Conservation (phyloP, 2,888 invertebrate species). For the Heliconius sara region DNA sequence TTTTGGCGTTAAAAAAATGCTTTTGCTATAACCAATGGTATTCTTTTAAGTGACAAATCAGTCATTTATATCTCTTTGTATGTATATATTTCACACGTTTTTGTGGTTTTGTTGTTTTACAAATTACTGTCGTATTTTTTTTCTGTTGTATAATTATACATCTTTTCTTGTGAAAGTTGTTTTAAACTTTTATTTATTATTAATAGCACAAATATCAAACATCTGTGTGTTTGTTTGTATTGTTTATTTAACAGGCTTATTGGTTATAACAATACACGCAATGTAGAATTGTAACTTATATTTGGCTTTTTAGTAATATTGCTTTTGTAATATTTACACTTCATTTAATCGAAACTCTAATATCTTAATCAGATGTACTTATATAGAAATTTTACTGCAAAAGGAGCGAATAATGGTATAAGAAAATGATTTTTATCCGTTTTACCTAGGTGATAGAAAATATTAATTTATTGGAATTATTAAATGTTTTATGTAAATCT, state of each 20-base stretch:
- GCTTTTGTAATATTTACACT: constrained; percentile 60
- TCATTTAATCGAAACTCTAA: constrained; percentile 59
- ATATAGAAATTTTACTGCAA: constrained; percentile 54
- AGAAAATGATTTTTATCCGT: constrained; percentile 49
- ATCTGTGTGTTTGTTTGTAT: not conserved
- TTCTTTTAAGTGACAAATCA: constrained; percentile 3
- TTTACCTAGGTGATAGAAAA: constrained; percentile 50
- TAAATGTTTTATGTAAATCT: constrained; percentile 53
- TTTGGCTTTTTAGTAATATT: constrained; percentile 62
- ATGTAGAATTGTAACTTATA: constrained; percentile 75
- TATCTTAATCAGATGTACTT: constrained; percentile 62
- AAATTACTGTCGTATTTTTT: too few relatives aligned
- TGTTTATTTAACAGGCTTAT: constrained; percentile 13
- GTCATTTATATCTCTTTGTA: constrained; percentile 14
- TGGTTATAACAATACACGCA: constrained; percentile 51
- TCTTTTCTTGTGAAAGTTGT: not conserved
- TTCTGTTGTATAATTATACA: not conserved
- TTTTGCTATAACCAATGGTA: constrained; percentile 20
- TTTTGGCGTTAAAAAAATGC: not conserved
- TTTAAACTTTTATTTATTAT: not conserved
- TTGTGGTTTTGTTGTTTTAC: not conserved
- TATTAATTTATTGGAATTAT: constrained; percentile 55
- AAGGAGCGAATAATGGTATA: constrained; percentile 42
- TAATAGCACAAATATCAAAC: constrained; percentile 1
- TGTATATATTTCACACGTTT: not conserved